Base-by-base conservation (phyloP, 1,140 invertebrate species). In the Wasmannia auropunctata region DNA sequence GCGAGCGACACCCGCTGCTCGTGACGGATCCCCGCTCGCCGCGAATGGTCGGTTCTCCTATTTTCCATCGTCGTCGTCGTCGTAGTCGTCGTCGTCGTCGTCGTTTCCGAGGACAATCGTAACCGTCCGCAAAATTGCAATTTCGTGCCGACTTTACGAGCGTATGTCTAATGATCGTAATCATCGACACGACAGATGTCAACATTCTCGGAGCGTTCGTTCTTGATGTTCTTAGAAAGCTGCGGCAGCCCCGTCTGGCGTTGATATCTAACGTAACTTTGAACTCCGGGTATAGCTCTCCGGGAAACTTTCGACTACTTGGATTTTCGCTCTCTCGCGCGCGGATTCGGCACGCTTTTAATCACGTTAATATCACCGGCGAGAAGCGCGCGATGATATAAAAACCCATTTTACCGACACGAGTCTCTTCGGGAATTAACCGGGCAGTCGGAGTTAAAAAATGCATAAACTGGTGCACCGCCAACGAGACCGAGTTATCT, bases 341-440 rank as follows among this genome's bases (percentile, higher is more conserved):
- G n/a, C n/a, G n/a, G n/a, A n/a, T n/a, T 76, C 49, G 6, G 22
- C 40, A 34, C 58, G n/a, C 77, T 70, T 46, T 65, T 83, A 46
- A 83, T 72, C 51, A 37, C 46, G 31, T 80, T 80, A 80, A 69
- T 69, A 80, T 69, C 76, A 37, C 54, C 37, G 54, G 37, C 8
- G 62, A 80, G 63, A 60, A 19, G 34, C 43, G 62, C 34, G 62
- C 37, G 51, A 46, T 65, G 46, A 67, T 72, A 58, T 46, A 58
- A 83, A 74, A 83, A 58, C 25, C n/a, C 67, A 74, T 80, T 65
- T 83, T 46, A 25, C 67, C 49, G 46, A 40, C 62, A 25, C 3
- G 79, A 74, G 54, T 72, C 67, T 58, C 79, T 83, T 74, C 37
- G 79, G 67, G 79, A 74, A 58, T 83, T 58, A 83, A 83, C 67